Conservation (phyloP, 2,797 vertebrate species). For the Microctenopoma steveboyesi region DNA sequence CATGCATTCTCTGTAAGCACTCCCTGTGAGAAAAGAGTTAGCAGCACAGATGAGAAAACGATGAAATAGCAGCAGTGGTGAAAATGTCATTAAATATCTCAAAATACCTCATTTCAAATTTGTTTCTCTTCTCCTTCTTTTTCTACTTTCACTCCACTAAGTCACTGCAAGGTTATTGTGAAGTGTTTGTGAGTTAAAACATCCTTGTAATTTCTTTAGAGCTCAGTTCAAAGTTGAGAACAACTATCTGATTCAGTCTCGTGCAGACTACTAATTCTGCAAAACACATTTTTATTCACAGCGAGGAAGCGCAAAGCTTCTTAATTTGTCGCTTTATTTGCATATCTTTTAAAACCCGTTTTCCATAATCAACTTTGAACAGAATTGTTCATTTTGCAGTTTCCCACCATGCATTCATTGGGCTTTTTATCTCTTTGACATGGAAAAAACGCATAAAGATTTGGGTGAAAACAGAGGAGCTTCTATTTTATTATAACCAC, state of each 20-base stretch:
- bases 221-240: constrained; percentile 51
- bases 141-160: neutral
- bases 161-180: constrained; percentile 8
- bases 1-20: constrained; percentile 93
- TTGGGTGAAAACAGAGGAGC: constrained; percentile 4
- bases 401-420: constrained; percentile 17
- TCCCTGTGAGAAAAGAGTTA: constrained; percentile 83
- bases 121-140: neutral
- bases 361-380: constrained; percentile 63
- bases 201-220: constrained; percentile 40
- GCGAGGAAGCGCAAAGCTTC: constrained; percentile 67
- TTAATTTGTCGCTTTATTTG: constrained; percentile 66
- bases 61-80: neutral
- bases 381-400: constrained; percentile 45
- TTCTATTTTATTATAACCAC: constrained; percentile 4
- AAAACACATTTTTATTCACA: constrained; percentile 46
- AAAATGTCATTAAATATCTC: neutral
- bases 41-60: neutral
- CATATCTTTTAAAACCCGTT: constrained; percentile 70
- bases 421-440: constrained; percentile 43
- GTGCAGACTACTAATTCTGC: constrained; percentile 58
- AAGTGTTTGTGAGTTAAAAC: constrained; percentile 28
- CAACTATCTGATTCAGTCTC: constrained; percentile 26
- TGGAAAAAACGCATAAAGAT: constrained; percentile 6
- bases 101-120: neutral